Evolutionary conservation across 2,888 invertebrate species (phyloP).

Genomic region (Sinohyriopsis cumingii): DNA sequence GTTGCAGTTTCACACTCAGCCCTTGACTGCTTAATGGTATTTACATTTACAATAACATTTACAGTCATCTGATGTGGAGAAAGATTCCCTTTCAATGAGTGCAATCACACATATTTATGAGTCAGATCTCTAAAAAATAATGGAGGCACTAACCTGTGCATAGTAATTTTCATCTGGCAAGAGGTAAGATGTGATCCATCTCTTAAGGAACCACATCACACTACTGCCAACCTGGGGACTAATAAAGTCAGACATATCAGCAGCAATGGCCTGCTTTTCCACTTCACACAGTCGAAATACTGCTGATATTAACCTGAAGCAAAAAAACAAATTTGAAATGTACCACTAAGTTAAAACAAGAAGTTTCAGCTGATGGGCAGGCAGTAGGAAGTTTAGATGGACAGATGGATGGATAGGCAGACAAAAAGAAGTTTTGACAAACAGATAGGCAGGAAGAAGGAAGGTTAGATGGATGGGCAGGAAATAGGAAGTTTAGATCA

Average conservation of each 20-base stretch:
- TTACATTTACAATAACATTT: too few relatives aligned
- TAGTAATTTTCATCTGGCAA: slow-evolving; percentile 78
- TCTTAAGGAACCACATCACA: slow-evolving; percentile 84
- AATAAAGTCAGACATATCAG: slow-evolving; percentile 79
- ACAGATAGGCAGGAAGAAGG: too few relatives aligned
- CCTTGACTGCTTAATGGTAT: too few relatives aligned
- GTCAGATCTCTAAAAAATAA: not conserved
- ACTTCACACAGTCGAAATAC: slow-evolving; percentile 84
- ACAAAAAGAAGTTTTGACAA: too few relatives aligned
- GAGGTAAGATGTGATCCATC: slow-evolving; percentile 84
- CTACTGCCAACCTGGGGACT: slow-evolving; percentile 87
- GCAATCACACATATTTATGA: too few relatives aligned
- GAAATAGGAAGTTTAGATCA: too few relatives aligned
- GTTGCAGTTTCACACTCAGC: too few relatives aligned
- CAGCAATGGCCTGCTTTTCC: slow-evolving; percentile 82
- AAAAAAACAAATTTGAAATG: not conserved
- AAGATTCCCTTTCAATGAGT: too few relatives aligned
- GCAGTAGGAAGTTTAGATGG: not conserved
- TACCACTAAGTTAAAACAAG: not conserved
- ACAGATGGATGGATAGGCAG: too few relatives aligned
- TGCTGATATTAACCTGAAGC: slow-evolving; percentile 78
- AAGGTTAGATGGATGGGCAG: too few relatives aligned
- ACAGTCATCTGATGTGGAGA: too few relatives aligned
- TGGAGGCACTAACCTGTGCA: slow-evolving; percentile 72
- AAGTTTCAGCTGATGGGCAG: not conserved